Conservation (phyloP, 2,888 invertebrate genomes). For the Polyploca ridens region DNA sequence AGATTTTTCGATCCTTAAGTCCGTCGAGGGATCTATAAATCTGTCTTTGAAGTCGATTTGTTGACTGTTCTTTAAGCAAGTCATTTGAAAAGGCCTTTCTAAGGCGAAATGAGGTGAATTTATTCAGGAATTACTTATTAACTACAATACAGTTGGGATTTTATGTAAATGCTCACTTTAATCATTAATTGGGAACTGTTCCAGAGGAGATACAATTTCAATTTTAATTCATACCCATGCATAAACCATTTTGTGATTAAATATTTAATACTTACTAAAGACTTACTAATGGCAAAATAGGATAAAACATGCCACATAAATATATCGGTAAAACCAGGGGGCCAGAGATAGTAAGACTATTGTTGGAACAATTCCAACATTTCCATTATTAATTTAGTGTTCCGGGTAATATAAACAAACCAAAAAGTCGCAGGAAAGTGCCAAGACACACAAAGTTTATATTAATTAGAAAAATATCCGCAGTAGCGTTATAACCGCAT, state of each 20-base stretch:
- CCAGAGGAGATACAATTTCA: no score
- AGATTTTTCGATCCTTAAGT: constrained; percentile 27
- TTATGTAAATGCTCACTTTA: not conserved
- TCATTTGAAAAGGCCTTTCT: constrained; percentile 20
- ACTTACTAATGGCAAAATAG: no score
- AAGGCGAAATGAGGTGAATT: constrained; percentile 15
- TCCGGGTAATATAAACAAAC: no score
- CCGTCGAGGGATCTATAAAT: constrained; percentile 18
- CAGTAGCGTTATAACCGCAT: not conserved
- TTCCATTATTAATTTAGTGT: not conserved
- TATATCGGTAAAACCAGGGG: no score
- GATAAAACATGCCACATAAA: no score
- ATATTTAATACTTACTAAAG: no score
- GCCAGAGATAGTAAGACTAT: not conserved
- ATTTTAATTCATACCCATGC: no score
- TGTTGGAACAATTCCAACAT: not conserved
- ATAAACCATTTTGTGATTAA: no score
- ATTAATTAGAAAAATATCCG: not conserved
- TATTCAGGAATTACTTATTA: constrained; percentile 11
- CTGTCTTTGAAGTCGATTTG: constrained; percentile 24
- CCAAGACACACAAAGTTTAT: not conserved
- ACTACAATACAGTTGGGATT: constrained; percentile 7
- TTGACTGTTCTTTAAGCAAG: constrained; percentile 28
- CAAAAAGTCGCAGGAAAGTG: not conserved
- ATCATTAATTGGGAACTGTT: not conserved